phyloP scores from a whole-genome alignment of 2,113 vertebrate genomes.

The Misgurnus anguillicaudatus region DNA sequence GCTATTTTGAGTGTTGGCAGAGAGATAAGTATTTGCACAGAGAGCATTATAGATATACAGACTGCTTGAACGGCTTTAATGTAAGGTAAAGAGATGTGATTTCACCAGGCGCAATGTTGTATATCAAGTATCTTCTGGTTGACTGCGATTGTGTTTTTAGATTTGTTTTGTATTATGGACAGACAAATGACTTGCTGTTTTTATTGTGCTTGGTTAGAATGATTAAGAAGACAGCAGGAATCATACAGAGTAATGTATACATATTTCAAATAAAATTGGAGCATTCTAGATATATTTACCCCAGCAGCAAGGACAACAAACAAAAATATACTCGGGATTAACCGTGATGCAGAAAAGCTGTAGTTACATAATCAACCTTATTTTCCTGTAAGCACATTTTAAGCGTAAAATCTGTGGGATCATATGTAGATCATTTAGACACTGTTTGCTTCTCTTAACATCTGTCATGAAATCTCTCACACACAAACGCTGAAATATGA shows the following conservation, averaged over 20 bases:
- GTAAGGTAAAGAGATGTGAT: neutral
- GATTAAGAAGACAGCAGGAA: neutral
- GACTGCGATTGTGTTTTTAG: too few species aligned
- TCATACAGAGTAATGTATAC: slow-evolving; percentile 12
- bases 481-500: slow-evolving; percentile 10
- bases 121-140: neutral
- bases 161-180: too few species aligned
- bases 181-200: neutral
- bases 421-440: slow-evolving; percentile 22
- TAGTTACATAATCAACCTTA: slow-evolving; percentile 1
- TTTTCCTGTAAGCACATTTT: slow-evolving; percentile 2
- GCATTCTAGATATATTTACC: neutral
- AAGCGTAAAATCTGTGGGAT: slow-evolving; percentile 2
- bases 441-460: slow-evolving; percentile 21
- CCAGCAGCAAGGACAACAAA: slow-evolving; percentile 20
- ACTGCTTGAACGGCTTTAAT: neutral
- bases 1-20: slow-evolving; percentile 7
- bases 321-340: slow-evolving; percentile 21
- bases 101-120: too few species aligned
- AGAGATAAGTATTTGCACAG: slow-evolving; percentile 37
- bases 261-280: neutral
- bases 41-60: slow-evolving; percentile 8
- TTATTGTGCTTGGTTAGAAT: too few species aligned
- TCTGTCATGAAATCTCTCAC: neutral
- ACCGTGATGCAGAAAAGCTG: neutral